Evolutionary conservation across 64 coral and sea anemone genomes (phyloP), one percentile per base, ranked within the genome.

Genomic region (Montipora efflorescens): DNA sequence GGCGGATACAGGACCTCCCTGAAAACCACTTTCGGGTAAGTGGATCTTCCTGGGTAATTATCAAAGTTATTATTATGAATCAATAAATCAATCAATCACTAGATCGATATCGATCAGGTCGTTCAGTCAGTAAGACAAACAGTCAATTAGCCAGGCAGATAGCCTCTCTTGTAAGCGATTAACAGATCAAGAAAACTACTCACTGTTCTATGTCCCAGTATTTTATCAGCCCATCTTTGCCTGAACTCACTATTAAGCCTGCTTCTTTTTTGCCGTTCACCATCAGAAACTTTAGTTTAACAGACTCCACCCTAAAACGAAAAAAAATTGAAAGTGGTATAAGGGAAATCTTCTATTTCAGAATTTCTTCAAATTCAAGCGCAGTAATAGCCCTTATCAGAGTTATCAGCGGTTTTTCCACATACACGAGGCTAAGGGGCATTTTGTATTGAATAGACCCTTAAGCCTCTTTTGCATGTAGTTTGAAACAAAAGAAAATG

Each of bases 181-280:
- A 64, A 55, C 10, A 5, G 10, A 64, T 15, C 9, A 71, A 21
- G 5, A 18, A 22, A 22, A 19, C 14, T 7, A 74, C 82, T 93
- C 90, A 99, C 98, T 92, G 68, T 85, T 96, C 89, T 58, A 96
- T 94, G 74, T 99, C 98, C 98, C 98, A 99, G 80, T 99, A 99
- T 72, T 99, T 99, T 49, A 96, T 90, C 47, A 93, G 46, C 48
- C 94, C 85, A 80, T 99, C 98, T 89, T 96, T 99, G n/a, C 98
- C 98, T 55, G 95, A 79, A 77, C 95, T 99, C 19, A 96, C 92
- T 7, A 99, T 92, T 16, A 99, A 72, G 0, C 98, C 98, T 0
- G 92, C 87, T 82, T 94, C 89, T 89, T 94, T 94, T n/a, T 89
- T 94, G 16, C 98, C 98, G 61, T 94, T 94, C 5, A 96, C 98